A percentile compares a stretch with the other conserved stretches of the same genome.
These are phyloP conservation scores for Sesia bembeciformis DNA, from an alignment of 2,888 invertebrate species.

Conservation along the genomic window DNA sequence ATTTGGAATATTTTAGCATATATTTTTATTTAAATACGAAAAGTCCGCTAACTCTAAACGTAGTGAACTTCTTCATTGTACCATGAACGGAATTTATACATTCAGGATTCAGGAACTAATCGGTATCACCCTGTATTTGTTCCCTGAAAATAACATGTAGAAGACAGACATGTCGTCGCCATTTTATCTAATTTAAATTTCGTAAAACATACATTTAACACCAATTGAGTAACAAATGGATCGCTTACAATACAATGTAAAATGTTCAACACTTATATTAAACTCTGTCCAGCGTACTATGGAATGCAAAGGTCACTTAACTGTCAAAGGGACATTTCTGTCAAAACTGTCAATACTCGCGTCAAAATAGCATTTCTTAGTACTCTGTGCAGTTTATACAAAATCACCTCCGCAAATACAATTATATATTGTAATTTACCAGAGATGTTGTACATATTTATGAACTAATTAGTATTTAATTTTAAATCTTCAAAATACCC, in stretches of 20 bases:
- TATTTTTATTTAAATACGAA: too few species aligned
- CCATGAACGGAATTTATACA: too few species aligned
- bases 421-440: neutral
- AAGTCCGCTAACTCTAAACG: too few species aligned
- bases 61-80: too few species aligned
- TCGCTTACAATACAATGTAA: slow-evolving; percentile 24
- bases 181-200: slow-evolving; percentile 13
- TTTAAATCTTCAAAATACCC: neutral
- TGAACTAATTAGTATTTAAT: neutral
- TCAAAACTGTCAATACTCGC: neutral
- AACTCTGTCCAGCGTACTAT: too few species aligned
- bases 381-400: slow-evolving; percentile 8
- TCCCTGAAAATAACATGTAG: slow-evolving; percentile 43
- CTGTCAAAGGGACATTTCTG: too few species aligned
- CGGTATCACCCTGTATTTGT: neutral
- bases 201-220: slow-evolving; percentile 8
- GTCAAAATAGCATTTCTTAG: slow-evolving; percentile 5
- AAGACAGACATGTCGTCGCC: slow-evolving; percentile 57
- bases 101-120: too few species aligned
- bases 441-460: neutral
- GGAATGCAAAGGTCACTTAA: too few species aligned
- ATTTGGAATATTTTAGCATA: too few species aligned
- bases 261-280: slow-evolving; percentile 6
- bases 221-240: slow-evolving; percentile 18
- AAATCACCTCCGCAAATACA: slow-evolving; percentile 6